A percentile compares a stretch with the other conserved stretches of the same genome.
Evolutionary conservation across 2,888 invertebrate genomes (phyloP).

Genomic region (Tipula helvola): DNA sequence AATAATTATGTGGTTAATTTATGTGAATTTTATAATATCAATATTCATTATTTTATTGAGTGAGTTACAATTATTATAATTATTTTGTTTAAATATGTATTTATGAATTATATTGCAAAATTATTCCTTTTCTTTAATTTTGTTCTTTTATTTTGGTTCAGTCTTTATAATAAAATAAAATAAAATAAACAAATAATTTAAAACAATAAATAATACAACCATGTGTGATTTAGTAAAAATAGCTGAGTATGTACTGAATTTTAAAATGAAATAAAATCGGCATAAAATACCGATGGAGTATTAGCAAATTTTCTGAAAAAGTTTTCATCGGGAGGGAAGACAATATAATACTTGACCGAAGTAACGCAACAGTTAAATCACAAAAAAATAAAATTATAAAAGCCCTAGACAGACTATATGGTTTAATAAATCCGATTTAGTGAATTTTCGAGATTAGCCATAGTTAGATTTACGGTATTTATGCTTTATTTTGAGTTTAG

Average conservation of each 20-base stretch:
- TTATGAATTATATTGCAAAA: background rate
- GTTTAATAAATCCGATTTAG: too few relatives aligned
- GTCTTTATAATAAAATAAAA: background rate
- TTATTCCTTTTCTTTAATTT: background rate
- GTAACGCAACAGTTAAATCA: background rate
- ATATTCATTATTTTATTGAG: background rate
- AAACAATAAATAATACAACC: background rate
- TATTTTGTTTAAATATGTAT: background rate
- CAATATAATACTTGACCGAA: background rate
- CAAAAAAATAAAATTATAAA: background rate
- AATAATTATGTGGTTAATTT: background rate
- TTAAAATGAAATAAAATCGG: background rate
- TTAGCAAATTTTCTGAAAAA: background rate
- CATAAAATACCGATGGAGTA: background rate
- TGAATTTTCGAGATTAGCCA: too few relatives aligned
- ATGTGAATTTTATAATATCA: background rate
- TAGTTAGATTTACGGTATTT: too few relatives aligned
- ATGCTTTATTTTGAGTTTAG: too few relatives aligned
- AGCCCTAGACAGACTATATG: too few relatives aligned
- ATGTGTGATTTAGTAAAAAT: background rate
- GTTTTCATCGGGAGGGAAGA: background rate
- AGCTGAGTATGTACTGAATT: background rate
- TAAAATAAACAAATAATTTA: background rate
- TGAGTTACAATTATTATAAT: background rate
- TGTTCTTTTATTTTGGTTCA: background rate